Conservation (phyloP, 2,113 vertebrate species). For the Vireo altiloquus region DNA sequence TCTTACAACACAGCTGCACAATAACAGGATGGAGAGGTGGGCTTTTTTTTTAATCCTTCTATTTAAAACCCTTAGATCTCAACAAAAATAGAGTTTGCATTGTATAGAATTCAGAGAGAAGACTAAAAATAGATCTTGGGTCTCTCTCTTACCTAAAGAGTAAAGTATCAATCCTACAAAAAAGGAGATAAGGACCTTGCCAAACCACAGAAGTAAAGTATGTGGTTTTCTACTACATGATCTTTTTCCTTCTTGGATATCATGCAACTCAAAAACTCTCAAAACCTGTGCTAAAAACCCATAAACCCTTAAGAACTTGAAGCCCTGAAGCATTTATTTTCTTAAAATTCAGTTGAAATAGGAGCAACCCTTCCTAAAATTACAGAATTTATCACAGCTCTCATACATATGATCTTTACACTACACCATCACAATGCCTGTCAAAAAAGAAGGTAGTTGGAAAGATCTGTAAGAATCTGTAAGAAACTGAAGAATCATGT, state of each 20-base stretch:
- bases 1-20: not conserved
- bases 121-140: not conserved
- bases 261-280: not conserved
- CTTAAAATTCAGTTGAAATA: not conserved
- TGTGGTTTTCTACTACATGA: not conserved
- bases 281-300: not conserved
- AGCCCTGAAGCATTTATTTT: not conserved
- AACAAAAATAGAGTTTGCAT: not conserved
- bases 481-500: not conserved
- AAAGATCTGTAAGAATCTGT: not conserved
- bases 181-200: not conserved
- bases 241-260: not conserved
- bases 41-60: not conserved
- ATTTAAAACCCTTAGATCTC: not conserved
- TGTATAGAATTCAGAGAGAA: not conserved
- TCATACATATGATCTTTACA: not conserved
- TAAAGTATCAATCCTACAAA: not conserved
- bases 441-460: not conserved
- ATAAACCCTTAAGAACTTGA: not conserved
- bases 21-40: rapidly evolving
- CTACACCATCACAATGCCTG: not conserved
- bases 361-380: not conserved
- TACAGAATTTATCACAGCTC: not conserved
- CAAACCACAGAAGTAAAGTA: not conserved
- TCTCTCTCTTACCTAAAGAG: not conserved